Base-by-base conservation (phyloP, 2,797 vertebrate species). In the Rhinogobio ventralis region DNA sequence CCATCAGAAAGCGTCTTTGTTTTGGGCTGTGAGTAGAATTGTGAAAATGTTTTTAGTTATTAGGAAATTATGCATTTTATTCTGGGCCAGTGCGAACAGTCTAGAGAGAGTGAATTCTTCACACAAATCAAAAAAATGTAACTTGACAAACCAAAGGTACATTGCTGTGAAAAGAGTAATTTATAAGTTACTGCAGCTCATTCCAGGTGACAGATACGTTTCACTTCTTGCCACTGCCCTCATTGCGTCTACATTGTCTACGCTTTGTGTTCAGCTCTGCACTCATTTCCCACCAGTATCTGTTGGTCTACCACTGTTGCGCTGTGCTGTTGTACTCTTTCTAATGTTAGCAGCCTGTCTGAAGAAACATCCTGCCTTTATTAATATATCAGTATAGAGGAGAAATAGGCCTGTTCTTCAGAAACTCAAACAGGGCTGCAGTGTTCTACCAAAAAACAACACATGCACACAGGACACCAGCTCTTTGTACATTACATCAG, bases 181-280 rank as follows among this genome's bases (percentile, higher is more conserved):
- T 79, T 71, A 19, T n/a, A 87, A 89, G 89, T 90, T 88, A 86
- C 86, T 84, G 73, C 57, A 46, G 82, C 75, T 87, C 60, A 68
- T 86, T 90, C 80, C 82, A 88, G 89, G 79, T 89, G 91, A 91
- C 91, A 88, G 90, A 87, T 91, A 88, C 46, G 53, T 89, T 83
- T 92, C 89, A 86, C 86, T 87, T 90, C 90, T 87, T 87, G 14
- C 76, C 82, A 78, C 85, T 85, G 80, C 74, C 60, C 60, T 88
- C 76, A 80, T 51, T 53, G 30, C 72, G 39, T 57, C 78, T 86
- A 20, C 14, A 17, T 81, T 86, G 53, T 51, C 85, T 39, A 15
- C 42, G 28, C 36, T 67, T 30, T 82, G 55, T 72, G 46, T 39
- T 78, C 36, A 71, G 62, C 67, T 55, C 83, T 66, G 73, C 73